Base-by-base conservation (phyloP, 2,888 invertebrate species). In the Eupithecia pulchellata region DNA sequence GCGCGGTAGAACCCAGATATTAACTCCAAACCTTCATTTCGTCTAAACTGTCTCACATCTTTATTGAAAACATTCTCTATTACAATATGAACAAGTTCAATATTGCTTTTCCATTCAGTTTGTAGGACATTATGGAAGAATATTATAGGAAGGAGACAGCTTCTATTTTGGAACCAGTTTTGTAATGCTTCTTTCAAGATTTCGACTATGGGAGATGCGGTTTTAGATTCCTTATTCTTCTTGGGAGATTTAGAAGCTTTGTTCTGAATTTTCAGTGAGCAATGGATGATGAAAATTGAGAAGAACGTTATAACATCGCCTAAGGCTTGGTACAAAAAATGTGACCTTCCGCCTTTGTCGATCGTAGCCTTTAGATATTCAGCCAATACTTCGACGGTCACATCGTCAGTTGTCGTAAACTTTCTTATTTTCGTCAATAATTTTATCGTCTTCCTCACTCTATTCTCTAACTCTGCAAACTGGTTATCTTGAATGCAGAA, bases 401-500 rank as follows among this genome's bases (percentile, higher is more conserved):
- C 95, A 63, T 93, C 95, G 27, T 95, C 94, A 0, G 89, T 90
- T 30, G 95, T 90, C 0, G 91, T 89, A 80, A 96, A 96, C 79
- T 96, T 96, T 76, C 95, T 96, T 0, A 96, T 85, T 75, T 90
- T 89, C 1, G 96, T 90, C 20, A 97, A 85, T 83, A 92, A 95
- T 79, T 95, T 96, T 30, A 97, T 91, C 52, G 95, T 95, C 77
- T 94, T 91, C 73, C 96, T 93, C 1, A 97, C 89, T 82, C 96
- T 95, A 70, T 93, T 94, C 80, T 96, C 95, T 32, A 97, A 84
- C 32, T 97, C 97, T 82, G 94, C 95, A 76, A 96, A 96, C 82
- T 96, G 95, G 70, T 94, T 95, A 76, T 97, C 96, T 80, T 95
- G 95, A 60, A 97, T 95, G 75, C 96, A 96, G 83, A 96, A 96